Percentiles rank a stretch among this genome's conserved stretches.
Conservation (phyloP, 1,140 invertebrate genomes). For the Theocolax elegans region DNA sequence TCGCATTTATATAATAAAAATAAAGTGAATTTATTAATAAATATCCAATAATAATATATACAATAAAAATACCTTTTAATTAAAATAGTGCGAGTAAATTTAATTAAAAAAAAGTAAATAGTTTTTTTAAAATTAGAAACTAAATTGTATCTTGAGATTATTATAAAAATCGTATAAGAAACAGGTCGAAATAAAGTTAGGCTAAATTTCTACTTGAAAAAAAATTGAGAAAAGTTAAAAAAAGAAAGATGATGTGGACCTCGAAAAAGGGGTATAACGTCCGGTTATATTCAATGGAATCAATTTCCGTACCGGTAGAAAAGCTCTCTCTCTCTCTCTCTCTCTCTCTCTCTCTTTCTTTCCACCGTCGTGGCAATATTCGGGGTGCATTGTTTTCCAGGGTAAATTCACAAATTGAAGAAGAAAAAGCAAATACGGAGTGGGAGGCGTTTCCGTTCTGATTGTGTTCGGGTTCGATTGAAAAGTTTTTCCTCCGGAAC, state of each 20-base stretch:
- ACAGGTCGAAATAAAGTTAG: constrained; percentile 15
- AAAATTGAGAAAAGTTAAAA: neutral
- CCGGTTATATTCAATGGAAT: constrained; percentile 28
- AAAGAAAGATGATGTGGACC: no score
- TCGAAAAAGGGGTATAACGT: neutral
- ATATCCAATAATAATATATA: no score
- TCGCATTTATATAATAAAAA: no score
- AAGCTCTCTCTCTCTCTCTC: neutral
- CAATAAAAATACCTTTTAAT: no score
- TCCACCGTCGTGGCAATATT: constrained; percentile 28
- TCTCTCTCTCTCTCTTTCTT: neutral
- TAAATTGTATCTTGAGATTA: no score
- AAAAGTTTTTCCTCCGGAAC: constrained; percentile 30
- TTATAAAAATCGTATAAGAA: no score
- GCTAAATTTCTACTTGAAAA: constrained; percentile 10
- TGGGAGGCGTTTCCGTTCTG: constrained; percentile 8
- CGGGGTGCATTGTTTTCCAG: constrained; percentile 34
- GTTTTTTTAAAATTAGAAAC: no score
- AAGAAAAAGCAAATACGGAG: constrained; percentile 8
- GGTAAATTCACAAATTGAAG: constrained; percentile 37
- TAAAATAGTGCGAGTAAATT: no score
- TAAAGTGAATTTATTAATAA: no score
- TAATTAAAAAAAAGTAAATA: no score
- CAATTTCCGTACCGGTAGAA: constrained; percentile 26
- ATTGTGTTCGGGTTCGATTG: constrained; percentile 33